Evolutionary conservation across 2,888 invertebrate species (phyloP).

Genomic region (Neoaliturus tenellus): DNA sequence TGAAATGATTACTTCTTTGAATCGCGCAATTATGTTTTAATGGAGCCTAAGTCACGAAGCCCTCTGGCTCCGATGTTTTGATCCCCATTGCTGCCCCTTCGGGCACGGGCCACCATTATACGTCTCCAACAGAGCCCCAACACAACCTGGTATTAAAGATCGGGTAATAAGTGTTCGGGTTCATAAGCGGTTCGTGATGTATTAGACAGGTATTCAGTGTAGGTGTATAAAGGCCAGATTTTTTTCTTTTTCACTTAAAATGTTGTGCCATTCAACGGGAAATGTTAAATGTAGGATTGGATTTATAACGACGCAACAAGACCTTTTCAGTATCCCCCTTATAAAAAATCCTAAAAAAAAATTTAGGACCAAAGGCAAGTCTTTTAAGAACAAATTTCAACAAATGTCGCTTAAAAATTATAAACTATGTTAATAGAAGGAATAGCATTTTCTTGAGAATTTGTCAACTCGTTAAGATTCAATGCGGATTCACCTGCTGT

Average conservation of each 20-base stretch:
- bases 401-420: too few species aligned
- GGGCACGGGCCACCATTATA: slow-evolving; percentile 12
- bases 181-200: slow-evolving; percentile 10
- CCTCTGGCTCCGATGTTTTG: neutral
- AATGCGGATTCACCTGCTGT: too few species aligned
- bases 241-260: neutral
- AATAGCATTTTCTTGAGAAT: too few species aligned
- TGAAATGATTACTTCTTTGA: slow-evolving; percentile 51
- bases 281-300: neutral
- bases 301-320: too few species aligned
- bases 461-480: too few species aligned
- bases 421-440: too few species aligned
- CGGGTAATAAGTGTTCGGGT: neutral
- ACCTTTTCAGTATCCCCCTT: too few species aligned
- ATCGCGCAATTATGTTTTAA: slow-evolving; percentile 47
- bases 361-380: too few species aligned
- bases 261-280: neutral
- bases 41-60: slow-evolving; percentile 26
- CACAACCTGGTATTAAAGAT: neutral
- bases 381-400: too few species aligned
- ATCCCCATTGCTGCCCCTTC: neutral
- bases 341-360: too few species aligned
- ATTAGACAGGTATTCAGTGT: neutral
- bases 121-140: neutral
- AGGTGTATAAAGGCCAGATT: neutral